phyloP scores from a whole-genome alignment of 2,888 invertebrate species.

The Heliothis peltigera region DNA sequence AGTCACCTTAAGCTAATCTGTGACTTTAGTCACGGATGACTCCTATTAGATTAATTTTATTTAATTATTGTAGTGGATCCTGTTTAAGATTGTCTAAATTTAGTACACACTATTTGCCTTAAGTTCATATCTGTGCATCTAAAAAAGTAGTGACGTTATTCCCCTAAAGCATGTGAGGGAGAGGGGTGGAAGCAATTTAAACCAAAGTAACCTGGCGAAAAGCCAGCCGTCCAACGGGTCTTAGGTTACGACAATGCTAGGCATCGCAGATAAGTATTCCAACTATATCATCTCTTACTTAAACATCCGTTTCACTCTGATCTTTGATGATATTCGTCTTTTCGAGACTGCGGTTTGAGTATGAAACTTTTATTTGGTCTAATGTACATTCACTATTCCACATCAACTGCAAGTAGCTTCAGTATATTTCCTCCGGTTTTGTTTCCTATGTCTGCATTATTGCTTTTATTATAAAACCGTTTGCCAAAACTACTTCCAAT shows the following conservation, averaged over 20 bases:
- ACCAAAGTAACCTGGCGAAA: conserved; percentile 82
- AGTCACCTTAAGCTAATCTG: conserved; percentile 10
- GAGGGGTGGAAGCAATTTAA: conserved; percentile 78
- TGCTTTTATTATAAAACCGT: conserved; percentile 25
- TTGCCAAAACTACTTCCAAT: conserved; percentile 41
- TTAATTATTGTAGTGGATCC: not conserved
- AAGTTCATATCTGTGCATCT: conserved; percentile 50
- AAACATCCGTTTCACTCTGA: conserved; percentile 65
- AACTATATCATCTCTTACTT: conserved; percentile 73
- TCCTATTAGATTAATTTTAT: not conserved
- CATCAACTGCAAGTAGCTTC: not conserved
- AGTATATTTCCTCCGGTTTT: conserved; percentile 13
- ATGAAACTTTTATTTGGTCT: conserved; percentile 5
- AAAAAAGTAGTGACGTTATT: conserved; percentile 61
- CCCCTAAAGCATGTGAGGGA: conserved; percentile 68
- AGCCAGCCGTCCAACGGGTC: conserved; percentile 78
- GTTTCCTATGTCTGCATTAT: conserved; percentile 12
- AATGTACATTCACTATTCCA: not conserved
- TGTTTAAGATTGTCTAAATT: not conserved
- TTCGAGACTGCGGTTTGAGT: conserved; percentile 9
- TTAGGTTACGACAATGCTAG: conserved; percentile 77
- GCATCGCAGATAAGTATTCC: conserved; percentile 76
- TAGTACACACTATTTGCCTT: conserved; percentile 15
- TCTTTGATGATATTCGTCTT: conserved; percentile 41
- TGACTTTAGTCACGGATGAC: not conserved